A percentile compares a stretch with the other conserved stretches of the same genome.
These are phyloP conservation scores for Orcinus orca DNA, from an alignment of 2,113 vertebrate genomes.

Conservation along the genomic window DNA sequence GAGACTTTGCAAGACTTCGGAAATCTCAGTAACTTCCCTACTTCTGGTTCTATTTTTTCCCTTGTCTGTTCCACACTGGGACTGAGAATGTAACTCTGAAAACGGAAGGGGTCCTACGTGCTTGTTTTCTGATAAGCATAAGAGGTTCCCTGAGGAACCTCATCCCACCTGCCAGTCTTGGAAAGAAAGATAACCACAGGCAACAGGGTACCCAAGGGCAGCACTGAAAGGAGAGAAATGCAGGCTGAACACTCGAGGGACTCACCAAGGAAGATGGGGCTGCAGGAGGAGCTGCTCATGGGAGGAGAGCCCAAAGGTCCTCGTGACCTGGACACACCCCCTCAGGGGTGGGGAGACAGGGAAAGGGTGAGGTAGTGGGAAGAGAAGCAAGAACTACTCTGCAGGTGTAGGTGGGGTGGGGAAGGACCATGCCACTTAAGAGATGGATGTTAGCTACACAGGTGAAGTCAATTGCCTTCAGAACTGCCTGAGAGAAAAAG, in stretches of 20 bases:
- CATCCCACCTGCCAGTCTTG: not conserved
- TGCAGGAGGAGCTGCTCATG: not conserved
- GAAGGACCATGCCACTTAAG: too few species aligned
- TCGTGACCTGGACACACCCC: not conserved
- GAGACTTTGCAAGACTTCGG: too few species aligned
- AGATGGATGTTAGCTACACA: fast-evolving
- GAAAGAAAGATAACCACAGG: not conserved
- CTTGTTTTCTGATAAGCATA: not conserved
- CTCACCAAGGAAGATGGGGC: not conserved
- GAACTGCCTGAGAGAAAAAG: not conserved
- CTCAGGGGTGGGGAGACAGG: fast-evolving
- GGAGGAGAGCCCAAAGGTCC: not conserved
- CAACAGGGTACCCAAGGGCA: fast-evolving
- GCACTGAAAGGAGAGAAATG: not conserved
- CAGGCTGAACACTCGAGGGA: not conserved
- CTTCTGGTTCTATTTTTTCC: not conserved
- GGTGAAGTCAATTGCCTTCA: not conserved
- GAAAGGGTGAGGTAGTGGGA: fast-evolving
- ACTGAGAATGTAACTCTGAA: not conserved
- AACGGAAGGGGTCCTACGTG: not conserved
- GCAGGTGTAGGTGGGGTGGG: fast-evolving
- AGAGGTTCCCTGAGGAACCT: not conserved
- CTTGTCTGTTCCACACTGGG: not conserved
- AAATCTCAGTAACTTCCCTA: not conserved
- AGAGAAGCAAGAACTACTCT: too few species aligned